Evolutionary conservation across 2,113 vertebrate species (phyloP).

Genomic region (Tonatia bakeri): DNA sequence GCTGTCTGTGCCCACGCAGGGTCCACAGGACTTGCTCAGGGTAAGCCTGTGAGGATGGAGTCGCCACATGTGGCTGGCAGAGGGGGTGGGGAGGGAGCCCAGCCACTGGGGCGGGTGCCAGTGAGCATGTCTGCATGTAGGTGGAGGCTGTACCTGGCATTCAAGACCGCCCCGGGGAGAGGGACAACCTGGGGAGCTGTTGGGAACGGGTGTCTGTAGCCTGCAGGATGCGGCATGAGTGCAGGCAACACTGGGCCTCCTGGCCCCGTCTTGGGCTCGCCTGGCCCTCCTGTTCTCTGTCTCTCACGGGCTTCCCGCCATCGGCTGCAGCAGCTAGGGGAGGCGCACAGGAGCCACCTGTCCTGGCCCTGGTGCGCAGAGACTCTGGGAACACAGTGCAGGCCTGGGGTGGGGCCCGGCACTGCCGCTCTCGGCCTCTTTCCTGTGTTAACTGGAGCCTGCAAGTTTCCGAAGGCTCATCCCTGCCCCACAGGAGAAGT

Average conservation of each 20-base stretch:
- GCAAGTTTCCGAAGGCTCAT: neutral
- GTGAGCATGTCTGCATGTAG: neutral
- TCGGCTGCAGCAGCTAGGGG: neutral
- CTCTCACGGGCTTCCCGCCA: neutral
- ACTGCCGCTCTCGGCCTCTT: neutral
- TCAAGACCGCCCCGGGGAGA: neutral
- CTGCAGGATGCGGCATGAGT: neutral
- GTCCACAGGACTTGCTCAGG: neutral
- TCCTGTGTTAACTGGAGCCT: neutral
- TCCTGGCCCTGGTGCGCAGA: neutral
- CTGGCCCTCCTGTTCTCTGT: neutral
- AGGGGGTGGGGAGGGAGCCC: neutral
- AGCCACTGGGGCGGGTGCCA: neutral
- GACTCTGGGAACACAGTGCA: neutral
- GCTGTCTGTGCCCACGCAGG: neutral
- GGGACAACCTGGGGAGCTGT: neutral
- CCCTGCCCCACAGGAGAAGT: neutral
- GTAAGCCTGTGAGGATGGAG: neutral
- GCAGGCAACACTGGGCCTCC: neutral
- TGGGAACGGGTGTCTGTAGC: neutral
- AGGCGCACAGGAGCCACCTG: fast-evolving
- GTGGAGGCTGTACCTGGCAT: neutral
- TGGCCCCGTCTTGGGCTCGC: neutral
- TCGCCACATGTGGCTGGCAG: neutral
- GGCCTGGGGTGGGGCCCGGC: neutral